phyloP scores from a whole-genome alignment of 2,888 invertebrate species.

The Dasysyrphus albostriatus region DNA sequence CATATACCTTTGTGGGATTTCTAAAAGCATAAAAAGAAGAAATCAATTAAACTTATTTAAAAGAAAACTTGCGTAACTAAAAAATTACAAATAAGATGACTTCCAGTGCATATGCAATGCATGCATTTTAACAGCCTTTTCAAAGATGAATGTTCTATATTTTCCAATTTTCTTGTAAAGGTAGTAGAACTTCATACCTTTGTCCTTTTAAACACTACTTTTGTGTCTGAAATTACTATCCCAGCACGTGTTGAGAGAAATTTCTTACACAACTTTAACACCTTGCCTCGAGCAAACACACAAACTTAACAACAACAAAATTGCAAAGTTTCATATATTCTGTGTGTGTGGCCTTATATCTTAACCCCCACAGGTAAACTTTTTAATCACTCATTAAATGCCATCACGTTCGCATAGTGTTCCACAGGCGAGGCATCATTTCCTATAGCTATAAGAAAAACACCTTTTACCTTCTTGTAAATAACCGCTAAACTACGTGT shows the following conservation, averaged over 20 bases:
- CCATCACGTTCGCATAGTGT: constrained; percentile 49
- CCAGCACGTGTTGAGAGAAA: constrained; percentile 26
- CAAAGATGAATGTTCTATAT: not conserved
- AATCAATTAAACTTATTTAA: no score
- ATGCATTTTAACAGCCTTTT: no score
- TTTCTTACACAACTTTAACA: constrained; percentile 7
- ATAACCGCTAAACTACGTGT: constrained; percentile 41
- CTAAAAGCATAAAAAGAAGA: no score
- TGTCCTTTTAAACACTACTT: not conserved
- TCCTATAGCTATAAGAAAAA: not conserved
- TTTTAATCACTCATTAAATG: constrained; percentile 70
- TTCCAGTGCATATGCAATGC: no score
- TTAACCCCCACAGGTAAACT: constrained; percentile 49
- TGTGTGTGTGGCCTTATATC: constrained; percentile 2
- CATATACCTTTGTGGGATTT: no score
- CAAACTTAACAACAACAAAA: constrained; percentile 11
- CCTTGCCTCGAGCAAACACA: not conserved
- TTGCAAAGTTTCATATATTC: not conserved
- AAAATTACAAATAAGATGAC: no score
- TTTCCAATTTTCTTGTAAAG: not conserved
- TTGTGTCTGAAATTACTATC: not conserved
- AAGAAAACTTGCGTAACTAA: no score
- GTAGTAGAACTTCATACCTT: not conserved
- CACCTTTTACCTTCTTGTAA: constrained; percentile 26
- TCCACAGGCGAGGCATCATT: constrained; percentile 3